Percentiles rank a stretch among this genome's conserved stretches.
These are phyloP conservation scores for Phrynocephalus guinanensis DNA, from an alignment of 2,797 vertebrate genomes.

Conservation along the genomic window DNA sequence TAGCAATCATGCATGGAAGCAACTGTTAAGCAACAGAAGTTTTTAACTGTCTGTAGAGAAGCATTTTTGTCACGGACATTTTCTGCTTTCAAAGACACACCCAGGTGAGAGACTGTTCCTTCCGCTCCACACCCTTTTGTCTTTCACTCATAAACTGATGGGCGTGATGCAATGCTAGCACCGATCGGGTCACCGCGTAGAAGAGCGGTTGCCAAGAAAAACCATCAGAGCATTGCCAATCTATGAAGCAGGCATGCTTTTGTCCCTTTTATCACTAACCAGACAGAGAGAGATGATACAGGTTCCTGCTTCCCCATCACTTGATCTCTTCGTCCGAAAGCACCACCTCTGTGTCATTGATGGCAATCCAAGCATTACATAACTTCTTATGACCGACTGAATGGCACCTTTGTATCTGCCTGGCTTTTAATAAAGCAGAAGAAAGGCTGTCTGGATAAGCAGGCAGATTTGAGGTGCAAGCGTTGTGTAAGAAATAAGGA, in stretches of 20 bases:
- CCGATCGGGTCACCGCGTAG: too few relatives aligned
- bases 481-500: neutral
- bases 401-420: neutral
- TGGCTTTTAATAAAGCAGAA: conserved; percentile 4
- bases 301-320: neutral
- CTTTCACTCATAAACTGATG: too few relatives aligned
- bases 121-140: too few relatives aligned
- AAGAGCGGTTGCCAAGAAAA: neutral
- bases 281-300: neutral
- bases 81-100: neutral
- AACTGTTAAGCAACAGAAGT: neutral
- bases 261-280: neutral
- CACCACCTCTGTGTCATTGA: neutral
- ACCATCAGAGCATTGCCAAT: neutral
- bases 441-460: neutral
- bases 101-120: too few relatives aligned
- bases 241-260: neutral
- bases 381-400: neutral
- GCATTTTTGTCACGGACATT: neutral
- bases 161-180: too few relatives aligned
- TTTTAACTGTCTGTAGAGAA: neutral
- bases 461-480: neutral
- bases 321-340: neutral
- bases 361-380: neutral
- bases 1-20: neutral